A percentile compares a stretch with the other conserved stretches of the same genome.
Evolutionary conservation across 1,140 invertebrate species (phyloP).

Genomic region (Mesaphorura yosii): DNA sequence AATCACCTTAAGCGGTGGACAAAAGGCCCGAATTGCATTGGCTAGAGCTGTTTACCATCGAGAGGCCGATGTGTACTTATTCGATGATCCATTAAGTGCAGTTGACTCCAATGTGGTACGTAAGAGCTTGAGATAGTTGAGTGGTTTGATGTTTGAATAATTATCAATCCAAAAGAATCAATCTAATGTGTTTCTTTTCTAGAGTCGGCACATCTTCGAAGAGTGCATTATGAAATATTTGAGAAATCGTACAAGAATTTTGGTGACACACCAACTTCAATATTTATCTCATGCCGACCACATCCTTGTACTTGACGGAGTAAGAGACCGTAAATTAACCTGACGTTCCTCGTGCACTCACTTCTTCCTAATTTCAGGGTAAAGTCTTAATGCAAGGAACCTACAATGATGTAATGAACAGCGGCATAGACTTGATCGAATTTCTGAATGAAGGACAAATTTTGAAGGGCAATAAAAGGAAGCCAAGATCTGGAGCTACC

Average conservation of each 20-base stretch:
- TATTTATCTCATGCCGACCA: conserved; percentile 31
- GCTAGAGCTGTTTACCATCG: too few species aligned
- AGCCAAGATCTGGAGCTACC: too few species aligned
- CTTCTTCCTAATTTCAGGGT: conserved; percentile 33
- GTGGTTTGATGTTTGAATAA: too few species aligned
- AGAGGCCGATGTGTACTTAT: conserved; percentile 40
- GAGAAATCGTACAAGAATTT: conserved; percentile 28
- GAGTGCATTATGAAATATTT: conserved; percentile 35
- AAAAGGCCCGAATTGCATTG: conserved; percentile 45
- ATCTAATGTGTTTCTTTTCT: too few species aligned
- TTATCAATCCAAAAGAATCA: too few species aligned
- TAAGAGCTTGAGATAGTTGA: too few species aligned
- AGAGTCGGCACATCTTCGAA: conserved; percentile 42
- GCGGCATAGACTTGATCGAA: conserved; percentile 53
- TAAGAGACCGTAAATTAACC: too few species aligned
- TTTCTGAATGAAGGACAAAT: too few species aligned
- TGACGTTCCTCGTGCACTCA: too few species aligned
- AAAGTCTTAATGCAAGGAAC: conserved; percentile 44
- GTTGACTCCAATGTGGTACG: conserved; percentile 44
- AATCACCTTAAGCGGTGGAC: conserved; percentile 43
- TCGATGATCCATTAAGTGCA: conserved; percentile 46
- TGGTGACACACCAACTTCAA: conserved; percentile 39
- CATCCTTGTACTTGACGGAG: conserved; percentile 30
- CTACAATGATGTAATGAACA: conserved; percentile 44
- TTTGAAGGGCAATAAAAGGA: too few species aligned